Conservation (phyloP, 1,140 invertebrate species). For the Amphibalanus amphitrite region DNA sequence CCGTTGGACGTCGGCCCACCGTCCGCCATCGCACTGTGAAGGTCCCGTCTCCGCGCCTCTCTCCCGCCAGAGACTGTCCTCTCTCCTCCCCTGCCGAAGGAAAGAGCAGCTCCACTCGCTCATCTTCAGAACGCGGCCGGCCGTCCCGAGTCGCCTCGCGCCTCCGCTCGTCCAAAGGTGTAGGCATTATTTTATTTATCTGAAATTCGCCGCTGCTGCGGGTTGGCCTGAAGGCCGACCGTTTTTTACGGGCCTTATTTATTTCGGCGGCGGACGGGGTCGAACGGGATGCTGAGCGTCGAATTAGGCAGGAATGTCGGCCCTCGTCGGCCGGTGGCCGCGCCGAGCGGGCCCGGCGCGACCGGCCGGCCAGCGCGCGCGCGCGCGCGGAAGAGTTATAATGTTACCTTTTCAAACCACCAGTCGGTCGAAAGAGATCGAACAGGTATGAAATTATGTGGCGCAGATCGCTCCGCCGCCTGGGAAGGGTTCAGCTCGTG, state of each 20-base stretch:
- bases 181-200: constrained; percentile 1
- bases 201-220: neutral
- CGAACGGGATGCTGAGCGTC: neutral
- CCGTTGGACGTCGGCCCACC: neutral
- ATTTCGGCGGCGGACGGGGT: neutral
- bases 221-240: neutral
- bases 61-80: no score
- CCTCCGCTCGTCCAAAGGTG: neutral
- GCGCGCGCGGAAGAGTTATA: neutral
- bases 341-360: no score
- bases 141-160: no score
- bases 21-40: neutral
- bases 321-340: neutral
- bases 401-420: neutral
- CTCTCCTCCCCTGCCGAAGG: no score
- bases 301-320: neutral
- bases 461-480: neutral
- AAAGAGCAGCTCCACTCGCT: no score
- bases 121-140: neutral
- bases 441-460: constrained; percentile 2
- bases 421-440: neutral
- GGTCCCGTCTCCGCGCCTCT: no score
- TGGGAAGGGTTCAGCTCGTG: neutral
- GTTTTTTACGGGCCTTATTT: neutral
- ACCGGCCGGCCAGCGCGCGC: no score